Conservation (phyloP, 2,888 invertebrate genomes). For the Drosophila dives region DNA sequence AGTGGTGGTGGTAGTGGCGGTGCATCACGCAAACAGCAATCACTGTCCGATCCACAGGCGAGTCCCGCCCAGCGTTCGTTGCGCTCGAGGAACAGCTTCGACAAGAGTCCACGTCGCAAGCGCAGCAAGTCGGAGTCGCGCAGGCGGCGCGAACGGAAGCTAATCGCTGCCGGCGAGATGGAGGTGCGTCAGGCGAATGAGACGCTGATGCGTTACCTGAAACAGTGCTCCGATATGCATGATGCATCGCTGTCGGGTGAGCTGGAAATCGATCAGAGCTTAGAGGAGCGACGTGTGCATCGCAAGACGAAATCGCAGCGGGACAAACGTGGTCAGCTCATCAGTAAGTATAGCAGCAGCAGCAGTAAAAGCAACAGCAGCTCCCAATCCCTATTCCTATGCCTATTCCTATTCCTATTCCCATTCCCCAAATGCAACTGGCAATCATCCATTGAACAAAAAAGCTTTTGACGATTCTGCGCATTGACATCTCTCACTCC, state of each 20-base stretch:
- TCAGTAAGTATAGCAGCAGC: slow-evolving; percentile 80
- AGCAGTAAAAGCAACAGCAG: background rate
- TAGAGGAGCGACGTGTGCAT: slow-evolving; percentile 84
- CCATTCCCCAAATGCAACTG: slow-evolving; percentile 10
- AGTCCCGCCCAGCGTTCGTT: slow-evolving; percentile 85
- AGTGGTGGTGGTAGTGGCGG: slow-evolving; percentile 57
- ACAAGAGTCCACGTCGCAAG: slow-evolving; percentile 85
- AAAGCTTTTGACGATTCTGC: slow-evolving; percentile 56
- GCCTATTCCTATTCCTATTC: background rate
- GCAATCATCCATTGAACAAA: slow-evolving; percentile 43
- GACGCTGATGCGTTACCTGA: slow-evolving; percentile 84
- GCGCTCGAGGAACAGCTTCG: slow-evolving; percentile 84
- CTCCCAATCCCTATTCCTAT: slow-evolving; percentile 3
- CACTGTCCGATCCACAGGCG: slow-evolving; percentile 84
- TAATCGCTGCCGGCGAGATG: slow-evolving; percentile 85
- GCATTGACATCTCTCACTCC: slow-evolving; percentile 28
- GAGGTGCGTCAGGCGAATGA: slow-evolving; percentile 85
- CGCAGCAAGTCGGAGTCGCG: slow-evolving; percentile 85
- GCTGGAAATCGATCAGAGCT: slow-evolving; percentile 84
- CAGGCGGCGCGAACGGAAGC: slow-evolving; percentile 84
- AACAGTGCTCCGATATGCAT: slow-evolving; percentile 85
- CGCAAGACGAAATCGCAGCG: slow-evolving; percentile 85
- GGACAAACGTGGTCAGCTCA: slow-evolving; percentile 83
- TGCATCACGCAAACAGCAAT: slow-evolving; percentile 82
- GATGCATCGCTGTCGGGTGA: slow-evolving; percentile 85